Percentiles rank a stretch among this genome's conserved stretches.
phyloP scores from a whole-genome alignment of 2,797 vertebrate species.

The Balearica regulorum region DNA sequence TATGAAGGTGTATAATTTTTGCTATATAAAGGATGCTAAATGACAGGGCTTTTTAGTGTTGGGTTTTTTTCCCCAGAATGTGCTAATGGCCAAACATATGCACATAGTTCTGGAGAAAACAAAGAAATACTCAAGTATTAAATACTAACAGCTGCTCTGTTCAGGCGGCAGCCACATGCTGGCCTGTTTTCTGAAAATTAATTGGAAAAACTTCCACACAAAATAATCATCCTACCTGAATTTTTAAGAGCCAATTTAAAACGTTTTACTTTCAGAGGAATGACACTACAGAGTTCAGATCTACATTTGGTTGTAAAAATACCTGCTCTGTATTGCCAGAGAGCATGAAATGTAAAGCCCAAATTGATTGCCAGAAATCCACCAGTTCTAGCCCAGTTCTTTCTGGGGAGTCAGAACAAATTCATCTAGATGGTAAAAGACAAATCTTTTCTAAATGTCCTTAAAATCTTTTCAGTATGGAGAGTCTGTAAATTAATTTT shows the following conservation, averaged over 20 bases:
- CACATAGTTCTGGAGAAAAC: conserved; percentile 29
- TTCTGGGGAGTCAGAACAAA: neutral
- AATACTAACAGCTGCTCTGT: conserved; percentile 35
- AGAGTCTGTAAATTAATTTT: neutral
- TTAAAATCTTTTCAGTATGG: neutral
- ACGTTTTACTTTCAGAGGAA: neutral
- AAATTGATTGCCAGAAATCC: neutral
- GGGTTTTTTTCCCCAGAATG: neutral
- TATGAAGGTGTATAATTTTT: conserved; percentile 16
- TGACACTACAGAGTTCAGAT: neutral
- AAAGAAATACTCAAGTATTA: conserved; percentile 25
- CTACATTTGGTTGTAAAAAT: neutral
- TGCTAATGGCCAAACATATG: conserved; percentile 40
- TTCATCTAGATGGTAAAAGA: neutral
- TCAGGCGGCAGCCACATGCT: conserved; percentile 30
- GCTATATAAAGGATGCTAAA: conserved; percentile 20
- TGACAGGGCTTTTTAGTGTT: neutral
- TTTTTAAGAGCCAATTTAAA: conserved; percentile 15
- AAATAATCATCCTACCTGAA: neutral
- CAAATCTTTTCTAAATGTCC: neutral
- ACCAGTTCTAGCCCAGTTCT: neutral
- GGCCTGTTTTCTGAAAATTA: conserved; percentile 22
- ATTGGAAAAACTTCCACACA: conserved; percentile 9
- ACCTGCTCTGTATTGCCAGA: neutral
- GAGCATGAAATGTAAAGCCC: neutral